phyloP scores from a whole-genome alignment of 2,888 invertebrate genomes.

The Agrochola litura region DNA sequence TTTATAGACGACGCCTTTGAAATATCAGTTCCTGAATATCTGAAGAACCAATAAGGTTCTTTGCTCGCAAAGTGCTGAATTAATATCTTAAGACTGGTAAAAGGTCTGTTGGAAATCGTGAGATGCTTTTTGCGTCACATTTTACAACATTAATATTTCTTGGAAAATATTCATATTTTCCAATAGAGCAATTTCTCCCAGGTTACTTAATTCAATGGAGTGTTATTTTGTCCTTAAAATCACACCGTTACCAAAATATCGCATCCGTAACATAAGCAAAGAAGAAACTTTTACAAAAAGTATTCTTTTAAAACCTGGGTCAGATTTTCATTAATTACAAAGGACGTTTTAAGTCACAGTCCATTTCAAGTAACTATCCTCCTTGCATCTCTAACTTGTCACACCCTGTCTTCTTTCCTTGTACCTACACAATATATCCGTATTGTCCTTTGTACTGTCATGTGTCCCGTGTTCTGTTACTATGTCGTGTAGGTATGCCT shows the following conservation, averaged over 20 bases:
- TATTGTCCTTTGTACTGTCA: conserved; percentile 42
- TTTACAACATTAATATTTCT: not conserved
- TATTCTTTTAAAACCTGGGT: not conserved
- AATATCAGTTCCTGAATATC: conserved; percentile 35
- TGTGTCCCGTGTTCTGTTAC: conserved; percentile 25
- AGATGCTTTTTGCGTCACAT: not conserved
- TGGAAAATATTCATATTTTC: not conserved
- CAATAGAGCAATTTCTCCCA: not conserved
- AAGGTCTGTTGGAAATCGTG: conserved; percentile 3
- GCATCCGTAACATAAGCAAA: no score
- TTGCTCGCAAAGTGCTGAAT: conserved; percentile 20
- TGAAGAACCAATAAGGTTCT: conserved; percentile 27
- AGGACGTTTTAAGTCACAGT: not conserved
- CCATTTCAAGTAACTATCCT: not conserved
- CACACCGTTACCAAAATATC: no score
- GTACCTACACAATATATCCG: conserved; percentile 14
- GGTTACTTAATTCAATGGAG: not conserved
- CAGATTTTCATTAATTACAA: not conserved
- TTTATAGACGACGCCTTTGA: conserved; percentile 37
- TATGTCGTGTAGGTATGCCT: conserved; percentile 29
- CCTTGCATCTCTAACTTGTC: conserved; percentile 23
- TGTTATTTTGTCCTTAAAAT: not conserved
- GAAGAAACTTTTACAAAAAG: not conserved
- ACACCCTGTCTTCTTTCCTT: not conserved
- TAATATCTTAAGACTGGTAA: conserved; percentile 12